Evolutionary conservation across 2,797 vertebrate species (phyloP), one percentile per base, ranked within the genome.

Genomic region (Merluccius polli): DNA sequence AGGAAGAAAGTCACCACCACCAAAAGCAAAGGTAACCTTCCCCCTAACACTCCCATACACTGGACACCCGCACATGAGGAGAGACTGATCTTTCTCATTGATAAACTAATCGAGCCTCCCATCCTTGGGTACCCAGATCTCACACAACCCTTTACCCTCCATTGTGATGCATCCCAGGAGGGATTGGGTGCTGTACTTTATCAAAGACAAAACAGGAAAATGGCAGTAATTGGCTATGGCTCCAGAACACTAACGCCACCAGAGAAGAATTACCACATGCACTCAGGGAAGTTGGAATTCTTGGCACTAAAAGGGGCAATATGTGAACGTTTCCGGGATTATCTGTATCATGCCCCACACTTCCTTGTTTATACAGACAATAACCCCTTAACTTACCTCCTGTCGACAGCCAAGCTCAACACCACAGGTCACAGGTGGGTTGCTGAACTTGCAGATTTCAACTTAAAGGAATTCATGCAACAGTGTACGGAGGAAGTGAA

Each of bases 181-280:
- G n/a, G n/a, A n/a, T n/a, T n/a, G n/a, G n/a, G n/a, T n/a, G n/a
- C n/a, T n/a, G n/a, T n/a, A 0, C 44, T 76, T 0, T 76, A 72
- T 68, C 71, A 77, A 21, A 30, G 35, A 31, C 33, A 32, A 21
- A 0, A 18, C 0, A 59, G 72, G 3, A 72, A 16, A 33, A 33
- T 70, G 59, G n/a, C n/a, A n/a, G n/a, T n/a, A 10, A 3, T 1
- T 9, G 33, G 0, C 33, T 70, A 0, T 29, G 71, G 76, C 5
- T 73, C 77, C 18, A 30, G 77, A 0, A 71, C 67, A 1, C 32
- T 71, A 4, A 74, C 12, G 0, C 67, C 16, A 13, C 32, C 36
- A 1, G 73, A 63, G 2, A 75, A 48, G 0, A 75, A 65, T 3
- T 72, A 78, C 21, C 48, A 75, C 11, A 30, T 75, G 44, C 73